These are phyloP conservation scores for Acanthosepion lycidas DNA, from an alignment of 2,888 invertebrate genomes.

Conservation along the genomic window DNA sequence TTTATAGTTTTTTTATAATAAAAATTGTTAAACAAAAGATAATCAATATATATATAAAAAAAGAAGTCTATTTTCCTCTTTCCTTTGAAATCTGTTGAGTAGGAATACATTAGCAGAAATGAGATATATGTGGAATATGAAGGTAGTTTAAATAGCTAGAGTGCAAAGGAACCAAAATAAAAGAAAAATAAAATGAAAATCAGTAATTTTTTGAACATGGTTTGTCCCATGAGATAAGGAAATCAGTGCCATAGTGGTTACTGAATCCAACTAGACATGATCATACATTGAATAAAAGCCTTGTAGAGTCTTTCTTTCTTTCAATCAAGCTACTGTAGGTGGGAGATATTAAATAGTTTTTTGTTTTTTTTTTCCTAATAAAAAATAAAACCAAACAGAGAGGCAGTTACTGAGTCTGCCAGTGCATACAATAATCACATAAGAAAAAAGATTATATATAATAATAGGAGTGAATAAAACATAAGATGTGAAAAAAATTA, in stretches of 20 bases:
- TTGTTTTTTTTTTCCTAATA: background rate
- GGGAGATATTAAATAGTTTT: background rate
- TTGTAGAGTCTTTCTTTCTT: background rate
- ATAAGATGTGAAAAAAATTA: background rate
- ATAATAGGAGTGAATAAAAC: background rate
- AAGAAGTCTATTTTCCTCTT: no score
- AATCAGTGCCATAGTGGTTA: background rate
- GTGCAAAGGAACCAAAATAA: background rate
- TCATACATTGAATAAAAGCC: background rate
- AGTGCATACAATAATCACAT: background rate
- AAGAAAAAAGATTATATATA: background rate
- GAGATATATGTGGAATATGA: background rate
- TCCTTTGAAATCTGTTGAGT: no score
- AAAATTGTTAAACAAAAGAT: no score
- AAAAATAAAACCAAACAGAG: background rate
- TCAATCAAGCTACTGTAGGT: background rate
- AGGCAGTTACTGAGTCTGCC: background rate
- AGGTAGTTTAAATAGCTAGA: background rate
- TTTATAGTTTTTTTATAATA: no score
- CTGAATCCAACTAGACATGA: background rate
- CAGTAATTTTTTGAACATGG: background rate
- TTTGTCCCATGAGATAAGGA: background rate
- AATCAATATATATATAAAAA: no score
- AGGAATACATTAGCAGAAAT: no score
- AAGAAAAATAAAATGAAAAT: background rate